A percentile compares a stretch with the other conserved stretches of the same genome.
These are phyloP conservation scores for Halcyon chelicuti DNA, from an alignment of 2,797 vertebrate genomes.

Conservation along the genomic window DNA sequence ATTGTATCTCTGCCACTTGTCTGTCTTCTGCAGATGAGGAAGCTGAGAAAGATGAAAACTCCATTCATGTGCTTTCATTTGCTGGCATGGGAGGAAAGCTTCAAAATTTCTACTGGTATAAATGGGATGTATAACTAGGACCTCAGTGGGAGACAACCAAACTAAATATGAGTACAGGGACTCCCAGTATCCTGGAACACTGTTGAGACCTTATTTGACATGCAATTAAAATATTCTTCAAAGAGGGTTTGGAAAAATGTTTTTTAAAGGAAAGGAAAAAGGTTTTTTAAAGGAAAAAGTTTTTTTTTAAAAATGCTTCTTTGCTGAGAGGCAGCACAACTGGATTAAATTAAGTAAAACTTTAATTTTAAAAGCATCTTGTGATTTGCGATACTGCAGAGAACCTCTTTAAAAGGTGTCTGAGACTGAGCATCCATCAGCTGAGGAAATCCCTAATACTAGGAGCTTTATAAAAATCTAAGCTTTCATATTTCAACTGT, in stretches of 20 bases:
- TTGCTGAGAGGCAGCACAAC: neutral
- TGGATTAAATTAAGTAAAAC: slow-evolving; percentile 34
- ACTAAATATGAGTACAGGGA: neutral
- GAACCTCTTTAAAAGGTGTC: slow-evolving; percentile 13
- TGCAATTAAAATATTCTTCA: neutral
- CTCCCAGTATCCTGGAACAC: neutral
- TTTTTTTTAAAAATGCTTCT: neutral
- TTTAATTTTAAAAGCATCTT: slow-evolving; percentile 26
- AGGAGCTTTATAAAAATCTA: slow-evolving; percentile 10
- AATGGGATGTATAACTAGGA: neutral
- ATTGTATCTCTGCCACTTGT: neutral
- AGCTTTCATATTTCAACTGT: slow-evolving; percentile 9
- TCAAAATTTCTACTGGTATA: neutral
- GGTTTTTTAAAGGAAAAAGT: neutral
- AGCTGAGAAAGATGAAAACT: neutral
- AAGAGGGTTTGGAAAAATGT: neutral
- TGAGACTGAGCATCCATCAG: neutral
- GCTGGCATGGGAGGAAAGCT: neutral
- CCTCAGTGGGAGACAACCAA: neutral
- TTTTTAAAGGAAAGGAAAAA: neutral
- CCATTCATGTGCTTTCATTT: neutral
- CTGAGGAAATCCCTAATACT: slow-evolving; percentile 31
- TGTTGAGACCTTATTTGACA: neutral
- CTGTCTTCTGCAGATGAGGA: neutral
- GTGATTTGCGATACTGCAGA: slow-evolving; percentile 43